Evolutionary conservation across 2,113 vertebrate genomes (phyloP), one percentile per base, ranked within the genome.

Genomic region (Scalopus aquaticus): DNA sequence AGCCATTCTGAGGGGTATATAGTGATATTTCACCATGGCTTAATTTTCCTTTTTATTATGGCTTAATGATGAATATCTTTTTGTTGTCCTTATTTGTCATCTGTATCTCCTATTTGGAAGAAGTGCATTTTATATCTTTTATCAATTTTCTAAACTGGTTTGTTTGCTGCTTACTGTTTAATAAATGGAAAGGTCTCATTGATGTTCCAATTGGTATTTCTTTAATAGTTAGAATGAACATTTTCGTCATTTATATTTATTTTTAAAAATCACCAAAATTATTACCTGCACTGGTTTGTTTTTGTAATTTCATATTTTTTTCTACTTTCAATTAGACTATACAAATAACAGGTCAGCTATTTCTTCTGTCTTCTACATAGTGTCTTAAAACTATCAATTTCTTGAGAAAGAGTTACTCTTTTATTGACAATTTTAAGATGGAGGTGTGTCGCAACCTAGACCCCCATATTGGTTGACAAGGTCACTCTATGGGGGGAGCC

Each of bases 71-170:
- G 35, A 89, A 51, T 35, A 84, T 62, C n/a, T 80, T 85, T 85
- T 80, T 30, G 44, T 51, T 54, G 58, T 72, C 22, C 44, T 72
- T 44, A 80, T 12, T 88, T 88, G 56, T 37, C 65, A 88, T 84
- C 69, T 62, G 35, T 54, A 46, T 62, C 44, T 54, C 35, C 28
- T 85, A n/a, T 89, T 58, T 82, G 74, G n/a, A 26, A 13, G 49
- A 95, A 94, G 80, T 81, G 32, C 17, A 3, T 74, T 92, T 83
- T 88, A 44, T 76, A 67, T 44, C 39, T 93, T 88, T 89, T 89
- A 35, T 16, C 58, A 17, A 42, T 37, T 88, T 88, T 91, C 10
- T 56, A 81, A n/a, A 77, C 37, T 84, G 78, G 70, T 83, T 54
- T n/a, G 4, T 56, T 91, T 84, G 54, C n/a, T 74, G 22, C 93